These are phyloP conservation scores for Rattus norvegicus DNA, from an alignment of 2,113 vertebrate genomes.

Conservation along the genomic window GRCr8 NC_086025.1:107187001-107187500, in stretches of 20 bases:
- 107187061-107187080: too few relatives aligned
- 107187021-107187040: too few relatives aligned
- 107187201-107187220: neutral
- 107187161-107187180: neutral
- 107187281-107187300: neutral
- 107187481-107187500: neutral
- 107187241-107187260: neutral
- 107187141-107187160: neutral
- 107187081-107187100: too few relatives aligned
- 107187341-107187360: neutral
- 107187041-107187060: too few relatives aligned
- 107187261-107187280: neutral
- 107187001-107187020: too few relatives aligned
- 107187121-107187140: neutral
- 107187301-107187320: neutral
- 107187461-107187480: neutral
- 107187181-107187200: neutral
- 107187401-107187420: neutral
- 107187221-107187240: neutral
- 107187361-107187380: neutral
- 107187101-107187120: too few relatives aligned
- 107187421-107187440: neutral
- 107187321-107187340: neutral
- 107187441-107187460: neutral
- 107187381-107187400: neutral